Evolutionary conservation across 64 coral and sea anemone species (phyloP).

Genomic region (Montipora cactus): DNA sequence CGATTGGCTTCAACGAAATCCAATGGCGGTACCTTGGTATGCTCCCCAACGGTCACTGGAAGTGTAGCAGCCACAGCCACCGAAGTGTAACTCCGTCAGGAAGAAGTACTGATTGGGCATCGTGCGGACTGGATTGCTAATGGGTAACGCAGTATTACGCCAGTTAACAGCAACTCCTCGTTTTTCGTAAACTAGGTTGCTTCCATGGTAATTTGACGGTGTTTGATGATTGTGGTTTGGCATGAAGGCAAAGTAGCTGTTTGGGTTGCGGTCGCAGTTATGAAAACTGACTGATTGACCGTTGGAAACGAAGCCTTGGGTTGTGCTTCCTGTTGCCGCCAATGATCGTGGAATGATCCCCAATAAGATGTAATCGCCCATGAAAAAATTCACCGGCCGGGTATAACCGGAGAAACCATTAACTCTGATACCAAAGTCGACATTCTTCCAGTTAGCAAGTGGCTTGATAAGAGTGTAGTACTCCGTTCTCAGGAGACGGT

Average conservation of each 20-base stretch:
- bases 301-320: constrained; percentile 67
- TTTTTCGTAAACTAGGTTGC: constrained; percentile 26
- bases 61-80: constrained; percentile 74
- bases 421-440: not conserved
- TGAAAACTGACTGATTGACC: not conserved
- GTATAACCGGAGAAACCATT: constrained; percentile 35
- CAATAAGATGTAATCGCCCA: constrained; percentile 50
- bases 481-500: not conserved
- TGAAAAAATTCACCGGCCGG: not conserved
- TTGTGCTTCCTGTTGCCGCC: not conserved
- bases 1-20: constrained; percentile 44
- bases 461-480: constrained; percentile 43
- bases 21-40: constrained; percentile 63
- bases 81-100: constrained; percentile 74
- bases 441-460: not conserved
- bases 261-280: constrained; percentile 66
- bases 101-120: constrained; percentile 28
- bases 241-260: constrained; percentile 61
- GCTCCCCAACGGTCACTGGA: constrained; percentile 69
- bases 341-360: constrained; percentile 24
- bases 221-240: constrained; percentile 51
- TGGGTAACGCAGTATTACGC: constrained; percentile 8
- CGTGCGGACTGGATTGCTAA: not conserved
- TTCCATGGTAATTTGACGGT: not conserved
- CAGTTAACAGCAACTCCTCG: constrained; percentile 50